phyloP scores from a whole-genome alignment of 2,113 vertebrate species.

The Tetrax tetrax region DNA sequence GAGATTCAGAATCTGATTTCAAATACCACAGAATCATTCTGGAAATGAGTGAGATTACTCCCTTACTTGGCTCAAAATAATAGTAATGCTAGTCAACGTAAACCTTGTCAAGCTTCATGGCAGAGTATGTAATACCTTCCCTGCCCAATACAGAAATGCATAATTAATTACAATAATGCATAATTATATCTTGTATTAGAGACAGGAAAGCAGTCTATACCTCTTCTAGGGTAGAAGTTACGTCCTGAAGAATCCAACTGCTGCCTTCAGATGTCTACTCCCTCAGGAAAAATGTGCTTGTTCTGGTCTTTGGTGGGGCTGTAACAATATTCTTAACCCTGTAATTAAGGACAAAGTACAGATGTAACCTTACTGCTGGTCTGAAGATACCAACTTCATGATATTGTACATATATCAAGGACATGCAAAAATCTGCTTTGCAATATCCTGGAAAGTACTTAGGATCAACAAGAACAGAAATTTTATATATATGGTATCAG shows the following conservation, averaged over 20 bases:
- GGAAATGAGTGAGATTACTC: neutral
- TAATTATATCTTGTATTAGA: slow-evolving; percentile 20
- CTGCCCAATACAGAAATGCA: neutral
- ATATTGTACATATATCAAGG: neutral
- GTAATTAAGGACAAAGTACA: neutral
- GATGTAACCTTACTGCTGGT: neutral
- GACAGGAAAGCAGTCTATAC: neutral
- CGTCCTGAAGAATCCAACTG: slow-evolving; percentile 1
- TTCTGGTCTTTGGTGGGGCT: neutral
- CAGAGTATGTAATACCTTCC: neutral
- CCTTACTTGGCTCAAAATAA: neutral
- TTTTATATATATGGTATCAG: neutral
- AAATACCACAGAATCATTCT: neutral
- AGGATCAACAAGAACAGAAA: neutral
- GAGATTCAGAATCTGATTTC: neutral
- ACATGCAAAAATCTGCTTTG: neutral
- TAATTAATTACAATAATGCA: slow-evolving; percentile 11
- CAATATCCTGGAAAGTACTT: neutral
- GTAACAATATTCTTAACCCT: neutral
- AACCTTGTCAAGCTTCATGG: neutral
- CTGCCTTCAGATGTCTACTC: slow-evolving; percentile 12
- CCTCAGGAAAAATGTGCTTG: slow-evolving; percentile 40
- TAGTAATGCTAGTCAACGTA: neutral
- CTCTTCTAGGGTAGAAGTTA: neutral
- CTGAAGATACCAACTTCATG: neutral